phyloP scores from a whole-genome alignment of 53 echinoderm and acorn worm genomes.

The Mesocentrotus franciscanus region DNA sequence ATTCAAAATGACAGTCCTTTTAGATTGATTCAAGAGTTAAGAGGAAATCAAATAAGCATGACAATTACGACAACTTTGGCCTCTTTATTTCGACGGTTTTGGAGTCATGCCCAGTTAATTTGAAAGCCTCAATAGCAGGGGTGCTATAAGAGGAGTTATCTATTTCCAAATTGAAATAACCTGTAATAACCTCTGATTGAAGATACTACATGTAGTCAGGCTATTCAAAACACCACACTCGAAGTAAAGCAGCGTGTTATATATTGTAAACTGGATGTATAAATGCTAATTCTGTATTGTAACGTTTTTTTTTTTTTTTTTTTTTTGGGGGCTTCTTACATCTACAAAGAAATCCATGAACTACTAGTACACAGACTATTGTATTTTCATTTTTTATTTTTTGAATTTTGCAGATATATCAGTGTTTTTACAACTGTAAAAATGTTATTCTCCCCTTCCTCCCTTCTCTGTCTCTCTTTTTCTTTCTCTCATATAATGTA shows the following conservation, averaged over 20 bases:
- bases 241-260: neutral
- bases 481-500: neutral
- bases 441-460: no score
- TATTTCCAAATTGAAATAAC: neutral
- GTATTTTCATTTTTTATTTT: no score
- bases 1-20: neutral
- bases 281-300: neutral
- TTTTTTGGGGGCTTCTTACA: no score
- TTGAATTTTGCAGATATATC: no score
- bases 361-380: no score
- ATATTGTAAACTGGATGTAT: neutral
- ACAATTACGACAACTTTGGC: neutral
- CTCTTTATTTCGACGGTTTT: neutral
- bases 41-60: conserved; percentile 17
- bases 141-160: neutral
- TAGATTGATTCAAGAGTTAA: neutral
- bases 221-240: neutral
- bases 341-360: no score
- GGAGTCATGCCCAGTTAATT: neutral
- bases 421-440: no score
- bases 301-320: neutral
- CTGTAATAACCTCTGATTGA: neutral
- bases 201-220: neutral
- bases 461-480: neutral
- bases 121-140: neutral